Percentiles rank a stretch among this genome's conserved stretches.
phyloP scores from a whole-genome alignment of 2,888 invertebrate genomes.

The Eupithecia abbreviata region DNA sequence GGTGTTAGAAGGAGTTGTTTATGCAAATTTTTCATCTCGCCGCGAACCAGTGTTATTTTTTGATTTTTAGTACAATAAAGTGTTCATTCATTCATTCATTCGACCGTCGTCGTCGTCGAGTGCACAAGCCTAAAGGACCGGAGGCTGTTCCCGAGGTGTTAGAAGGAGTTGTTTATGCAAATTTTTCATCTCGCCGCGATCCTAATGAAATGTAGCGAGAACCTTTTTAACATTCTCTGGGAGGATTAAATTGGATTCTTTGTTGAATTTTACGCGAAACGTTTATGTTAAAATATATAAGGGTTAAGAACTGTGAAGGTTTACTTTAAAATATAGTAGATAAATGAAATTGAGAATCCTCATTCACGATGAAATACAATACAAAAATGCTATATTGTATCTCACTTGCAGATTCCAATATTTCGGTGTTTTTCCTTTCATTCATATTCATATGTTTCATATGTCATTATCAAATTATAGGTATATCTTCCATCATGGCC shows the following conservation, averaged over 20 bases:
- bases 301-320: background rate
- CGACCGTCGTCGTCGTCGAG: background rate
- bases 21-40: too few species aligned
- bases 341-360: background rate
- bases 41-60: too few species aligned
- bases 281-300: constrained; percentile 8
- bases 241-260: constrained; percentile 13
- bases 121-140: constrained; percentile 32
- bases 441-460: too few species aligned
- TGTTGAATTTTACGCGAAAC: constrained; percentile 14
- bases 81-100: too few species aligned
- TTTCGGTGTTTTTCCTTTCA: too few species aligned
- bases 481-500: too few species aligned
- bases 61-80: too few species aligned
- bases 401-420: too few species aligned
- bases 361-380: too few species aligned
- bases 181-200: constrained; percentile 43
- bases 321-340: background rate
- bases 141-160: constrained; percentile 18
- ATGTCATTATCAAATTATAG: too few species aligned
- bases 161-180: constrained; percentile 46
- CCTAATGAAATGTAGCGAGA: constrained; percentile 18
- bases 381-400: too few species aligned
- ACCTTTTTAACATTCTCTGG: constrained; percentile 14
- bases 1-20: too few species aligned